Evolutionary conservation across 2,888 invertebrate genomes (phyloP).

Genomic region (Junonia oenone): DNA sequence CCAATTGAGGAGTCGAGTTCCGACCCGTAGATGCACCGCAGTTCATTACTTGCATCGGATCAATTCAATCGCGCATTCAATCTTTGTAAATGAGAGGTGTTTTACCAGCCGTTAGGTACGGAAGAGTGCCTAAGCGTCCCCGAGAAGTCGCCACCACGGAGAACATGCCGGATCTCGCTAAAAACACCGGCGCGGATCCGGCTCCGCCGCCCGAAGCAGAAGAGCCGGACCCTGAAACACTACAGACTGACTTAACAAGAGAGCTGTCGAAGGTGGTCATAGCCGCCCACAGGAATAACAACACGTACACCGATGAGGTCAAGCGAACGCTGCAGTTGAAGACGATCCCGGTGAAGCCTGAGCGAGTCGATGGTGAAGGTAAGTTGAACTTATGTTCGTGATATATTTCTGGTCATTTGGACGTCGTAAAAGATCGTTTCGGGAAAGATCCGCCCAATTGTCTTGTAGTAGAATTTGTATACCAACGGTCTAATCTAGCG

Average conservation of each 20-base stretch:
- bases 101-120: constrained; percentile 94
- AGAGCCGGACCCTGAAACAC: constrained; percentile 33
- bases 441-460: no score
- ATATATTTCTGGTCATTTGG: no score
- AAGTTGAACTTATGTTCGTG: neutral
- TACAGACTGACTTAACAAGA: constrained; percentile 37
- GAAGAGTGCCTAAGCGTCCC: constrained; percentile 95
- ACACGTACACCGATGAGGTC: constrained; percentile 92
- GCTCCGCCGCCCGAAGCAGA: constrained; percentile 31
- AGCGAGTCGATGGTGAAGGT: constrained; percentile 47
- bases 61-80: constrained; percentile 33
- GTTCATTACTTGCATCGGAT: constrained; percentile 29
- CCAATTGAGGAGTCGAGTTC: constrained; percentile 50
- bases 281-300: constrained; percentile 90
- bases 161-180: constrained; percentile 39
- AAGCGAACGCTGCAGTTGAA: constrained; percentile 62
- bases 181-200: constrained; percentile 28
- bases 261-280: constrained; percentile 72
- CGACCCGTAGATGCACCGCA: constrained; percentile 40
- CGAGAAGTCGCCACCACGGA: constrained; percentile 80
- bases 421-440: no score
- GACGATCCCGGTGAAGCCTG: constrained; percentile 37
- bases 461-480: neutral
- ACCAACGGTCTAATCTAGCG: neutral
- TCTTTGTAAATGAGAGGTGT: constrained; percentile 32